Evolutionary conservation across 2,888 invertebrate genomes (phyloP).

Genomic region (Fragum whitleyi): DNA sequence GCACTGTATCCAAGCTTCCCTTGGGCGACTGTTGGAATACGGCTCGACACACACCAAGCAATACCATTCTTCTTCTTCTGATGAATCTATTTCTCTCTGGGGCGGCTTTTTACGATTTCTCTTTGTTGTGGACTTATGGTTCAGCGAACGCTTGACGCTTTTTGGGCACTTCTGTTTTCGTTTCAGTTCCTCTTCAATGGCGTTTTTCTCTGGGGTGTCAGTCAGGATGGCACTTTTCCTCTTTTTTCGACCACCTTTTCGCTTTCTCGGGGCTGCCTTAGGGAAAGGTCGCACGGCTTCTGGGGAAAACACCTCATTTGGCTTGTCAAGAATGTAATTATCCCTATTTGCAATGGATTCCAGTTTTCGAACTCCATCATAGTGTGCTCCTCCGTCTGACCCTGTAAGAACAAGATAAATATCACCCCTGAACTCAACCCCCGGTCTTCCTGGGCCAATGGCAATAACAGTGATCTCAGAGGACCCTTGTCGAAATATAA

Average conservation of each 20-base stretch:
- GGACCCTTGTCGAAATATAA: slow-evolving; percentile 29
- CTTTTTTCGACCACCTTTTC: slow-evolving; percentile 43
- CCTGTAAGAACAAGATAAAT: slow-evolving; percentile 52
- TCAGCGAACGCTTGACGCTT: neutral
- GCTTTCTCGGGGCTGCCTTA: slow-evolving; percentile 42
- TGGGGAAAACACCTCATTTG: slow-evolving; percentile 31
- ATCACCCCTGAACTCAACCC: slow-evolving; percentile 37
- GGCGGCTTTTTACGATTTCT: neutral
- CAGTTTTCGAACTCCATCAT: slow-evolving; percentile 45
- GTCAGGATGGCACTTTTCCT: slow-evolving; percentile 48
- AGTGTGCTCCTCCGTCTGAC: slow-evolving; percentile 37
- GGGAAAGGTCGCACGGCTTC: slow-evolving; percentile 48
- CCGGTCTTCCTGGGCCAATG: slow-evolving; percentile 40
- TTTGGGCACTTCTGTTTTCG: slow-evolving; percentile 17
- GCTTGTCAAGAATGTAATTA: neutral
- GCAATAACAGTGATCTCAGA: slow-evolving; percentile 39
- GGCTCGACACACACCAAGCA: slow-evolving; percentile 42
- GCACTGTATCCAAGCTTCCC: slow-evolving; percentile 33
- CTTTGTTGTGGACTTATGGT: neutral
- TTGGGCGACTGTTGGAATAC: slow-evolving; percentile 33
- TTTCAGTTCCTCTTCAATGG: too few relatives aligned
- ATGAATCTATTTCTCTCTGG: neutral
- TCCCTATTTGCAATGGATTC: neutral
- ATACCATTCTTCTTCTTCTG: slow-evolving; percentile 33
- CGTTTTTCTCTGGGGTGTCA: slow-evolving; percentile 53